Evolutionary conservation across 2,888 invertebrate species (phyloP), one percentile per base, ranked within the genome.

Genomic region (Xestobium rufovillosum): DNA sequence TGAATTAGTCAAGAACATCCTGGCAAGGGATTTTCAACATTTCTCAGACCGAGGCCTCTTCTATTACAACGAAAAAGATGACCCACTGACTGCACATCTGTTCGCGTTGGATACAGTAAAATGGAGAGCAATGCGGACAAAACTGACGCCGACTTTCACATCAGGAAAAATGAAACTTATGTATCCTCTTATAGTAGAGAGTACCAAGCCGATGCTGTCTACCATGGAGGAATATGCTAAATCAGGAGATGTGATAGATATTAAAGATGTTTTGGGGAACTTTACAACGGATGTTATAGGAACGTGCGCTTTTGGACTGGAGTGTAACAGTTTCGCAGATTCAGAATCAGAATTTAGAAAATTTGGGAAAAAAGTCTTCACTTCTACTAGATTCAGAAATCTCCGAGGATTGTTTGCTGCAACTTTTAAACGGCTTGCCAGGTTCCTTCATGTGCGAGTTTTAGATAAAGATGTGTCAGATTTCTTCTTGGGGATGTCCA

Each of bases 231-330:
- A 19, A 19, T n/a, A 19, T 19, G 23, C n/a, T 19, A n/a, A 19
- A n/a, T n/a, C n/a, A 8, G 23, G 23, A 19, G 6, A 8, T 8
- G 6, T n/a, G 6, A 69, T 68, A 4, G 49, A 56, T 3, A 67
- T 70, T 35, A 60, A 70, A 3, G 57, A 64, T 4, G 17, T n/a
- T 6, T 19, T 19, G 6, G 23, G n/a, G n/a, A 6, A n/a, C 6
- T 75, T 71, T 46, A 67, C 73, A 0, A 72, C 72, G 61, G 75
- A 76, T 48, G 70, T 74, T 2, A 72, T 76, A 13, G 71, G 70
- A 0, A 69, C 68, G 16, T 69, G 72, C 36, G 75, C 72, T 9
- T 76, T 77, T 50, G 77, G 76, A 12, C 62, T 77, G 6, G 71
- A 76, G 41, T 70, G 71, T 43, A 71, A 76, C 44, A 70, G 71